Conservation (phyloP, 2,113 vertebrate species). For the Zosterops hypoxanthus region DNA sequence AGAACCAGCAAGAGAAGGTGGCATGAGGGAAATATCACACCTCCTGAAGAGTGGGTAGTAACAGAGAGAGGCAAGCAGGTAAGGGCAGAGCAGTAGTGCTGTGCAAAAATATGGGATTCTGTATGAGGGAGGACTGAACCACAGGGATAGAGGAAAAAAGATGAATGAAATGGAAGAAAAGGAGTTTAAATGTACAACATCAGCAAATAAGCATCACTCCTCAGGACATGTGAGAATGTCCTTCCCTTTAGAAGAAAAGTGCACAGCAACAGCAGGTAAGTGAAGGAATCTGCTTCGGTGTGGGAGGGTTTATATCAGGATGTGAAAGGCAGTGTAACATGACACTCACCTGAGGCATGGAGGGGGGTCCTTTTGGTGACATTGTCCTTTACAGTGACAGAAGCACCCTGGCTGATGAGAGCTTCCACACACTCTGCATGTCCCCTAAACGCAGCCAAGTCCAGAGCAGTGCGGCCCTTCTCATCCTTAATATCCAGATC, state of each 20-base stretch:
- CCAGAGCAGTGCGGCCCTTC: constrained; percentile 88
- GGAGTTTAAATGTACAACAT: not conserved
- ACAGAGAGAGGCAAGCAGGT: not conserved
- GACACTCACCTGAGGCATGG: constrained; percentile 87
- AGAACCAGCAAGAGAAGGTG: not conserved
- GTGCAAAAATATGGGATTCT: not conserved
- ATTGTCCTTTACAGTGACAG: constrained; percentile 83
- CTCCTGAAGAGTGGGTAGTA: not conserved
- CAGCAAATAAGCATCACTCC: not conserved
- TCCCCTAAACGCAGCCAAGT: constrained; percentile 88
- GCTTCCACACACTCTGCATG: constrained; percentile 91
- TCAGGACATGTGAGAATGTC: not conserved
- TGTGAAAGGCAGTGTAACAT: accelerated
- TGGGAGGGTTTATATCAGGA: not conserved
- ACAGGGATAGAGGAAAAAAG: not conserved
- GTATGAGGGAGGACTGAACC: not conserved
- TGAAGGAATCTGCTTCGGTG: not conserved
- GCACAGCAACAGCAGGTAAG: not conserved
- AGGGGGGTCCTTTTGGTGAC: constrained; percentile 85
- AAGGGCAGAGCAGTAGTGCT: not conserved
- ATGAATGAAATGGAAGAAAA: not conserved
- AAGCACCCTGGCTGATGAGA: constrained; percentile 91
- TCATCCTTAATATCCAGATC: constrained; percentile 92
- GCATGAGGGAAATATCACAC: not conserved
- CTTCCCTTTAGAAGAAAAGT: not conserved